Evolutionary conservation across 2,797 vertebrate genomes (phyloP).

Genomic region (Craterocephalus amniculus): DNA sequence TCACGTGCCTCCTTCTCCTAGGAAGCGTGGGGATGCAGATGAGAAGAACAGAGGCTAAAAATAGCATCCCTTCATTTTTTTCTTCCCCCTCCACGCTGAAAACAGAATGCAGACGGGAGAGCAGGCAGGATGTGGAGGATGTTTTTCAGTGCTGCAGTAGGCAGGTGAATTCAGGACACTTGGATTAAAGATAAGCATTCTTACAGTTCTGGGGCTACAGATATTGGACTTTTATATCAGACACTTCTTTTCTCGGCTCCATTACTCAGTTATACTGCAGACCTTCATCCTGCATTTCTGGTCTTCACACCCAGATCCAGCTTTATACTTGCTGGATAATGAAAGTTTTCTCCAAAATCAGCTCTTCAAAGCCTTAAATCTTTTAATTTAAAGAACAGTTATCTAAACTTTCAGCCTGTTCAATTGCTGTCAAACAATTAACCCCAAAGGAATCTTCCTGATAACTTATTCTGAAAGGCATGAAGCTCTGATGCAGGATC

Average conservation of each 20-base stretch:
- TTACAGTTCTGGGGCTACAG: constrained; percentile 6
- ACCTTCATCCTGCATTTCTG: background rate
- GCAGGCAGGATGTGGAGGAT: constrained; percentile 51
- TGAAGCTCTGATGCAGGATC: background rate
- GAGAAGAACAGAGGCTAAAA: constrained; percentile 75
- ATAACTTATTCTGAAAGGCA: background rate
- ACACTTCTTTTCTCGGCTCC: background rate
- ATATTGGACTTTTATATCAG: background rate
- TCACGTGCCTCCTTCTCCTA: constrained; percentile 70
- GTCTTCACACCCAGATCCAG: background rate
- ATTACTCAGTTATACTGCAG: background rate
- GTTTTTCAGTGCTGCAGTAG: constrained; percentile 19
- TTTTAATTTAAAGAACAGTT: constrained; percentile 2
- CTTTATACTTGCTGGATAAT: too few relatives aligned
- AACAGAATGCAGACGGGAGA: constrained; percentile 51
- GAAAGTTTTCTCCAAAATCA: background rate
- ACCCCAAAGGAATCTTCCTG: background rate
- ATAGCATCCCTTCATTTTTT: constrained; percentile 69
- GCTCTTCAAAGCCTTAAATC: background rate
- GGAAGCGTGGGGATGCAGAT: constrained; percentile 73
- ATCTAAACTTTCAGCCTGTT: background rate
- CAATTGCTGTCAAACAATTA: background rate
- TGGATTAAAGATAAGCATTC: constrained; percentile 11
- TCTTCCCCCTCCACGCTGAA: constrained; percentile 39
- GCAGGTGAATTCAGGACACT: constrained; percentile 51